These are phyloP conservation scores for Pseudococcus longispinus DNA, from an alignment of 2,888 invertebrate species.

Conservation along the genomic window DNA sequence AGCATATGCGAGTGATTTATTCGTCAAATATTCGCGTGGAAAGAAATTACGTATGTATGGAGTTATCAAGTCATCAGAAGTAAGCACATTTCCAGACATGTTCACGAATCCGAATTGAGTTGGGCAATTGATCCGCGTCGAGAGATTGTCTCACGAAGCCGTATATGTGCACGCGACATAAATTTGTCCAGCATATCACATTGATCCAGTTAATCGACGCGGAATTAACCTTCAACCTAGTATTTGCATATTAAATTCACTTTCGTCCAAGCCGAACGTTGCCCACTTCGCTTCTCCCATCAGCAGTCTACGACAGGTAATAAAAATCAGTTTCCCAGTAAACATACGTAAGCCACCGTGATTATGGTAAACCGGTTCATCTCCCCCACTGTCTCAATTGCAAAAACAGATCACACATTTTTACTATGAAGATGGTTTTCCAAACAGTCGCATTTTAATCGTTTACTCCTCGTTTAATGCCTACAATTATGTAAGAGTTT, in stretches of 20 bases:
- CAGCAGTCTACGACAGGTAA: not conserved
- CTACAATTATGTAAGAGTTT: conserved; percentile 47
- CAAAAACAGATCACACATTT: conserved; percentile 24
- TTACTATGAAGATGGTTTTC: conserved; percentile 50
- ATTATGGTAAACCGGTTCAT: conserved; percentile 47
- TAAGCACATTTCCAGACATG: not conserved
- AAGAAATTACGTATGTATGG: not conserved
- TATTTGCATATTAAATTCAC: conserved; percentile 24
- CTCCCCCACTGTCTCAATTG: conserved; percentile 29
- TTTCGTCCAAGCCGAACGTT: not conserved
- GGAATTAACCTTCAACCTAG: conserved; percentile 52
- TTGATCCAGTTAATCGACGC: conserved; percentile 43
- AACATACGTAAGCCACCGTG: not conserved
- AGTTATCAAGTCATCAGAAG: not conserved
- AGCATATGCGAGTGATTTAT: conserved; percentile 2
- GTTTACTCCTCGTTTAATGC: conserved; percentile 12
- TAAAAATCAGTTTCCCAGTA: conserved; percentile 35
- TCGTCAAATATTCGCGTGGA: not conserved
- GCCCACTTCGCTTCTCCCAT: not conserved
- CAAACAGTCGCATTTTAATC: conserved; percentile 37
- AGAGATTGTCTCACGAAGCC: not conserved
- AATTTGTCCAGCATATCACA: conserved; percentile 11
- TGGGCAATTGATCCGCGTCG: not conserved
- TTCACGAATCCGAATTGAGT: not conserved
- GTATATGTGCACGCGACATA: not conserved